Percentiles rank a stretch among this genome's conserved stretches.
These are phyloP conservation scores for Jordanella pulchra DNA, from an alignment of 2,797 vertebrate genomes.

Conservation along the genomic window DNA sequence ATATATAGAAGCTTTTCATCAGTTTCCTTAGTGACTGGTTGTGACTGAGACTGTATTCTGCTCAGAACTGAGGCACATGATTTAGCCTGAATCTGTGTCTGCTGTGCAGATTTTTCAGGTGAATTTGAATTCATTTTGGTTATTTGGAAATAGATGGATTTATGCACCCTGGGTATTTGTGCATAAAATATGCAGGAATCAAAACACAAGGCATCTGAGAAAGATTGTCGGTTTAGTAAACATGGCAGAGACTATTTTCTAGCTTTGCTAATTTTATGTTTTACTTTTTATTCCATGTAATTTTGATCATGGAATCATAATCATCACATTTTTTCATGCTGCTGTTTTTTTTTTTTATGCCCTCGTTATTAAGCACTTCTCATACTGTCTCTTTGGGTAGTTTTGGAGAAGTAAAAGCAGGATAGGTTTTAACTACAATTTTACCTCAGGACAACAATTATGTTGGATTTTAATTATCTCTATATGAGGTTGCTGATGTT, in stretches of 20 bases:
- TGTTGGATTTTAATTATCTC: not conserved
- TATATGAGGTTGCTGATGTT: not conserved
- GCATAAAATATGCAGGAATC: not conserved
- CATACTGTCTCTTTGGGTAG: not conserved
- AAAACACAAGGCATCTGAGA: not conserved
- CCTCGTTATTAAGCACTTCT: not conserved
- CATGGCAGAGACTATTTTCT: not conserved
- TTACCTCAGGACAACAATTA: not conserved
- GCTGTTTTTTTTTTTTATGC: not conserved
- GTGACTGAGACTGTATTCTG: slow-evolving; percentile 43
- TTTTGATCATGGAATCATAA: too few species aligned
- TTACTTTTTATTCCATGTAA: too few species aligned
- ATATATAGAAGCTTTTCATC: slow-evolving; percentile 70
- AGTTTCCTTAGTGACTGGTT: slow-evolving; percentile 74
- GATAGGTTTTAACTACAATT: not conserved
- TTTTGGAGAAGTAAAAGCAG: not conserved
- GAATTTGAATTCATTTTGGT: not conserved
- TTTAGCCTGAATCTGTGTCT: slow-evolving; percentile 7
- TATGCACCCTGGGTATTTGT: not conserved
- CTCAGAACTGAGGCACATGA: slow-evolving; percentile 25
- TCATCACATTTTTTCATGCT: not conserved
- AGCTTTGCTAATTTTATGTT: not conserved
- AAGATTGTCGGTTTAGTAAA: not conserved
- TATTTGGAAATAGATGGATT: slow-evolving; percentile 1
- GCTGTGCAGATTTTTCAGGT: not conserved